phyloP scores from a whole-genome alignment of 2,888 invertebrate species.

The Tinea semifulvella region DNA sequence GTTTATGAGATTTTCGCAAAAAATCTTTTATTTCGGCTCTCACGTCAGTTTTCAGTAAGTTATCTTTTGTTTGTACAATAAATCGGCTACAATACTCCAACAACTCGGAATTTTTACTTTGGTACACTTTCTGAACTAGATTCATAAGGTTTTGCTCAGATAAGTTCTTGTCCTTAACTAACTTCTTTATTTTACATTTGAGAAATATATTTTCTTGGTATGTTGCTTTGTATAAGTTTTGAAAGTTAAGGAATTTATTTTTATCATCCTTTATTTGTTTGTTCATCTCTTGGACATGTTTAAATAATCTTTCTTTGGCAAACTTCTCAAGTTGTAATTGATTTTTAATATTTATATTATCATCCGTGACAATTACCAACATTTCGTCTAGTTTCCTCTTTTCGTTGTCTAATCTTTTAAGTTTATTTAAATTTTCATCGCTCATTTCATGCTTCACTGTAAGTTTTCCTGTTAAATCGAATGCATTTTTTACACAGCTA shows the following conservation, averaged over 20 bases:
- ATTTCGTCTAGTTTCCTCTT: slow-evolving; percentile 37
- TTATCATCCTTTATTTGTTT: slow-evolving; percentile 40
- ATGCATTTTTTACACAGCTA: too few relatives aligned
- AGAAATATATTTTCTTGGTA: slow-evolving; percentile 48
- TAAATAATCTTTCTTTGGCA: slow-evolving; percentile 38
- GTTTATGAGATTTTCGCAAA: slow-evolving; percentile 25
- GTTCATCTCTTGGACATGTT: slow-evolving; percentile 36
- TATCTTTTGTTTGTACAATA: slow-evolving; percentile 39
- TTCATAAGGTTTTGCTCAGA: slow-evolving; percentile 37
- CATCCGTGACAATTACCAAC: slow-evolving; percentile 37
- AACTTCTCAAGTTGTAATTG: slow-evolving; percentile 38
- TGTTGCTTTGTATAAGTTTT: slow-evolving; percentile 42
- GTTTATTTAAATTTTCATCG: slow-evolving; percentile 25
- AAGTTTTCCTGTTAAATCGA: not conserved
- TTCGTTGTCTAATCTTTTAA: slow-evolving; percentile 38
- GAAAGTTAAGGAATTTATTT: slow-evolving; percentile 38
- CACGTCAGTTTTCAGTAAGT: slow-evolving; percentile 36
- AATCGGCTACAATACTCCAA: slow-evolving; percentile 43
- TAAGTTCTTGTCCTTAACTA: slow-evolving; percentile 37
- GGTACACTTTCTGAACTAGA: slow-evolving; percentile 41
- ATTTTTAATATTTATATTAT: slow-evolving; percentile 43
- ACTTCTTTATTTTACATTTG: slow-evolving; percentile 35
- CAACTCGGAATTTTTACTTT: slow-evolving; percentile 38
- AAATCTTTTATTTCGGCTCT: slow-evolving; percentile 40
- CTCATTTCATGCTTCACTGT: not conserved